These are phyloP conservation scores for Amblyjoppa proteus DNA, from an alignment of 2,888 invertebrate genomes.

Conservation along the genomic window DNA sequence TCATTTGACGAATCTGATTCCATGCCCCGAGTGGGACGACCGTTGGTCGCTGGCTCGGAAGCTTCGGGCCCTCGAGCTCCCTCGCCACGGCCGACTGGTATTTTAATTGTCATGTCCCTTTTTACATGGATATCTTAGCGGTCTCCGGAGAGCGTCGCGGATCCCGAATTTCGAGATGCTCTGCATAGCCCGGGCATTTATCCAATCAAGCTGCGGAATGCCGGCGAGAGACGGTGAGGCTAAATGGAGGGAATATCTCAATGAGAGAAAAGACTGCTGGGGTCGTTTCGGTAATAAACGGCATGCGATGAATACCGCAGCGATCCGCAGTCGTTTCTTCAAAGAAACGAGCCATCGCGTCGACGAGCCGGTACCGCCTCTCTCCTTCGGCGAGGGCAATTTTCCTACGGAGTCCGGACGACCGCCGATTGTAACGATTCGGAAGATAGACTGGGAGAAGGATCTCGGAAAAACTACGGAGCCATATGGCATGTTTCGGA, in stretches of 20 bases:
- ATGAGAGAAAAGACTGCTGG: conserved; percentile 41
- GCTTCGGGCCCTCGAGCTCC: conserved; percentile 20
- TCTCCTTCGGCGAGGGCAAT: conserved; percentile 22
- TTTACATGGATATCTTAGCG: conserved; percentile 54
- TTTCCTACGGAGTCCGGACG: conserved; percentile 29
- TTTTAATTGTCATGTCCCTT: conserved; percentile 70
- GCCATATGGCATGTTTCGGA: no score
- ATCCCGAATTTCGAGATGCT: conserved; percentile 69
- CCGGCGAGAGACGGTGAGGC: conserved; percentile 43
- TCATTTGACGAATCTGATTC: conserved; percentile 68
- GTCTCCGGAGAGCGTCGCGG: conserved; percentile 43
- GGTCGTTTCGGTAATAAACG: conserved; percentile 67
- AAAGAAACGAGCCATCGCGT: conserved; percentile 51
- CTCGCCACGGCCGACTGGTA: conserved; percentile 41
- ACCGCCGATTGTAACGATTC: conserved; percentile 26
- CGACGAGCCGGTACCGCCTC: conserved; percentile 4
- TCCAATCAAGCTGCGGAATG: conserved; percentile 68
- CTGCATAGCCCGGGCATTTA: conserved; percentile 69
- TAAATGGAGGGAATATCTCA: conserved; percentile 63
- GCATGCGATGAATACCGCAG: conserved; percentile 63
- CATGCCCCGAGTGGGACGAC: conserved; percentile 49
- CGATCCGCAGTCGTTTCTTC: conserved; percentile 43
- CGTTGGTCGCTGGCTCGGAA: neutral
- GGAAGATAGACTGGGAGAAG: neutral
- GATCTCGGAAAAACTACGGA: no score